Percentiles rank a stretch among this genome's conserved stretches.
These are phyloP conservation scores for Limosa lapponica DNA, from an alignment of 2,797 vertebrate genomes.

Conservation along the genomic window DNA sequence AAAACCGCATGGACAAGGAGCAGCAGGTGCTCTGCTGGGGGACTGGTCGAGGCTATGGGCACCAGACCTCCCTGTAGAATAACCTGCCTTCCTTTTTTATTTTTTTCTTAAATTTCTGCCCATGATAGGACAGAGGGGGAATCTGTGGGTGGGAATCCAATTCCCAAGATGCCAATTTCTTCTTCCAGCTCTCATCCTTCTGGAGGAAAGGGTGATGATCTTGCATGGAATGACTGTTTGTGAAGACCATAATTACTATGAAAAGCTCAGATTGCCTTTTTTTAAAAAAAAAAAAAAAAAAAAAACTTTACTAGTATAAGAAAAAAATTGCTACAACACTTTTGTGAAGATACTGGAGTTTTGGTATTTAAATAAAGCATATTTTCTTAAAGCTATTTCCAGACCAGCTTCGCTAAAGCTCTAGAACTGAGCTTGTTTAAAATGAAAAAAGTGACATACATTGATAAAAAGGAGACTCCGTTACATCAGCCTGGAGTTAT, in stretches of 20 bases:
- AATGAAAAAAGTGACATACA: background rate
- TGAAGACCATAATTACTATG: background rate
- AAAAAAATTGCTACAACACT: background rate
- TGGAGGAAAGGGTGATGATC: background rate
- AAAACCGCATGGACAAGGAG: background rate
- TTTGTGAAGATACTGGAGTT: background rate
- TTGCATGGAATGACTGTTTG: background rate
- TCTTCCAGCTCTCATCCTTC: background rate
- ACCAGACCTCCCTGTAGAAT: background rate
- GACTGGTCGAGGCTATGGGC: background rate
- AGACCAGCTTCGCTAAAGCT: background rate
- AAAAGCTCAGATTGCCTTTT: background rate
- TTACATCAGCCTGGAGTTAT: background rate
- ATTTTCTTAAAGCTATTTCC: slow-evolving; percentile 26
- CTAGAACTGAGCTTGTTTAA: background rate
- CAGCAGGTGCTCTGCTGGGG: background rate
- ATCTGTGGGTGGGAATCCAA: background rate
- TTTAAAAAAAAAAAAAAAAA: background rate
- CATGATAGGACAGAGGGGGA: fast-evolving
- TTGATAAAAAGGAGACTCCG: background rate
- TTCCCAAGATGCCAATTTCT: background rate
- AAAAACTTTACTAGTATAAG: background rate
- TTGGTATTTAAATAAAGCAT: background rate
- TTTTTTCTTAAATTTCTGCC: background rate
- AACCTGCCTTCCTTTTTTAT: background rate